These are phyloP conservation scores for Eilema depressum DNA, from an alignment of 2,888 invertebrate species.

Conservation along the genomic window DNA sequence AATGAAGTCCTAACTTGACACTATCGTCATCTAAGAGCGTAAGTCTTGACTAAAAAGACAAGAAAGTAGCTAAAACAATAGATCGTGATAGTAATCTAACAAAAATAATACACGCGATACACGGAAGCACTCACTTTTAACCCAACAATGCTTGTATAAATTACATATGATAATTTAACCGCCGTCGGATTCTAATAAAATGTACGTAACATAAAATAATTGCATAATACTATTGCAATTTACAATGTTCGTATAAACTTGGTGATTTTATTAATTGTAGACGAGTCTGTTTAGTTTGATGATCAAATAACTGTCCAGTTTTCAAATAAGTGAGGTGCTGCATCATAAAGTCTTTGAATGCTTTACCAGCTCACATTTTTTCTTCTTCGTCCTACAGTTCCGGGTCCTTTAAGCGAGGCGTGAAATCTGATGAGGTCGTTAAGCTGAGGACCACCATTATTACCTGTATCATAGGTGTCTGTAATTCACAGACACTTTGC, in stretches of 20 bases:
- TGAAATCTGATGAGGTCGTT: too few relatives aligned
- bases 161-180: slow-evolving; percentile 41
- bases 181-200: slow-evolving; percentile 43
- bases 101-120: slow-evolving; percentile 42
- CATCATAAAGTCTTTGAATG: too few relatives aligned
- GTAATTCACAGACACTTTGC: too few relatives aligned
- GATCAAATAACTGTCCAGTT: slow-evolving; percentile 13
- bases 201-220: slow-evolving; percentile 32
- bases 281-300: neutral
- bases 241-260: slow-evolving; percentile 32
- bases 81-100: slow-evolving; percentile 37
- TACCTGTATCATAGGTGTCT: too few relatives aligned
- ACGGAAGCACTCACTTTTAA: slow-evolving; percentile 38
- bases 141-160: slow-evolving; percentile 44
- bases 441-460: too few relatives aligned
- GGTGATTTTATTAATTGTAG: neutral
- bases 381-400: too few relatives aligned
- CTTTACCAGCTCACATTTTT: too few relatives aligned
- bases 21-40: neutral
- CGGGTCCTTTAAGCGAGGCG: too few relatives aligned
- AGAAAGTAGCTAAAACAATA: slow-evolving; percentile 36
- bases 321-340: too few relatives aligned
- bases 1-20: neutral
- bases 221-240: slow-evolving; percentile 41
- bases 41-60: slow-evolving; percentile 16